phyloP scores from a whole-genome alignment of 2,888 invertebrate genomes.

The Tetropium fuscum region DNA sequence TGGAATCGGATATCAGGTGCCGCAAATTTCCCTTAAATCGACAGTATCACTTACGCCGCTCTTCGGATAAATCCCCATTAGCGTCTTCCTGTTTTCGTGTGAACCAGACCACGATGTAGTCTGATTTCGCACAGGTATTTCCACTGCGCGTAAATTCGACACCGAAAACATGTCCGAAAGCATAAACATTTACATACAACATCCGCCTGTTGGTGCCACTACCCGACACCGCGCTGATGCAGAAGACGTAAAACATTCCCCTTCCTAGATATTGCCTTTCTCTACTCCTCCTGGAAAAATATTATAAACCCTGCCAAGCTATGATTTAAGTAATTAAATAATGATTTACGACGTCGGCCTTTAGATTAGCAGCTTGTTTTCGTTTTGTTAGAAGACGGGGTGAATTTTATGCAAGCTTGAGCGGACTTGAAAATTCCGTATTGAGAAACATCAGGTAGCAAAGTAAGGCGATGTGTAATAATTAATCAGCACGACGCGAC shows the following conservation, averaged over 20 bases:
- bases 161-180: slow-evolving; percentile 35
- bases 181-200: slow-evolving; percentile 23
- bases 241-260: slow-evolving; percentile 36
- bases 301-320: slow-evolving; percentile 8
- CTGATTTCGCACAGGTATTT: slow-evolving; percentile 30
- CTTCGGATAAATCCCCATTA: background rate
- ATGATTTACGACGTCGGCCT: slow-evolving; percentile 9
- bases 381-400: background rate
- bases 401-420: background rate
- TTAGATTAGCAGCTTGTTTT: slow-evolving; percentile 9
- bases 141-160: slow-evolving; percentile 38
- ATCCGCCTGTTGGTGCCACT: slow-evolving; percentile 35
- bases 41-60: background rate
- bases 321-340: slow-evolving; percentile 10
- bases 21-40: too few relatives aligned
- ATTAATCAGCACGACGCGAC: slow-evolving; percentile 59
- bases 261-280: slow-evolving; percentile 33
- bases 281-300: slow-evolving; percentile 8
- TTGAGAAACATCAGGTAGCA: slow-evolving; percentile 8
- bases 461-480: slow-evolving; percentile 48
- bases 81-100: background rate
- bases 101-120: background rate
- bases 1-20: too few relatives aligned
- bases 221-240: slow-evolving; percentile 33
- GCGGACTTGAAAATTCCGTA: background rate